Evolutionary conservation across 2,113 vertebrate species (phyloP).

Genomic region (Dryoscopus gambensis): DNA sequence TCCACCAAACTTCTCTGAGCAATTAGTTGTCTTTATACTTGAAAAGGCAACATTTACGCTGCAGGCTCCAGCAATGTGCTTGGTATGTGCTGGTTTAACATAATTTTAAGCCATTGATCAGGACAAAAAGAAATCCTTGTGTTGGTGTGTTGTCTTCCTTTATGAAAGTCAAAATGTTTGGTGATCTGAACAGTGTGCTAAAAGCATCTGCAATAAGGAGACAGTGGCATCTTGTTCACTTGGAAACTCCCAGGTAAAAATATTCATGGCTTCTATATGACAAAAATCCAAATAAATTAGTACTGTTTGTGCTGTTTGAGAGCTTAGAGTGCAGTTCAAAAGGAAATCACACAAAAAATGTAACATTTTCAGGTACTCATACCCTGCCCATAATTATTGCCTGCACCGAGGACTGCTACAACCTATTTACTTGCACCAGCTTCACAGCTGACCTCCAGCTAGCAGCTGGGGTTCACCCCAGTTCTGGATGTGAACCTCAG

Average conservation of each 20-base stretch:
- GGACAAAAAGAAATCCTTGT: background rate
- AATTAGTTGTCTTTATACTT: background rate
- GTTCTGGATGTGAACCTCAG: background rate
- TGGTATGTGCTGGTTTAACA: background rate
- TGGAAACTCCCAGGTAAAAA: background rate
- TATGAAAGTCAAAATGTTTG: background rate
- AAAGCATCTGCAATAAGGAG: background rate
- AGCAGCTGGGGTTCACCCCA: background rate
- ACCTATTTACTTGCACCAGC: background rate
- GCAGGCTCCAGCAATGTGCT: background rate
- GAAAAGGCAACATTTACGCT: background rate
- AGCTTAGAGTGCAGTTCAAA: background rate
- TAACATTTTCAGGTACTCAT: background rate
- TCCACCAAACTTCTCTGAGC: background rate
- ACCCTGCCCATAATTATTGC: background rate
- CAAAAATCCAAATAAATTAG: background rate
- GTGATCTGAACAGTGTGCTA: background rate
- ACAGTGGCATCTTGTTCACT: background rate
- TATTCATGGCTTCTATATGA: background rate
- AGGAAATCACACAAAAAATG: background rate
- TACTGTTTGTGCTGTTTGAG: background rate
- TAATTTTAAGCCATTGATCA: background rate
- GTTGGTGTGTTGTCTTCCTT: background rate
- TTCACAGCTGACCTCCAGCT: background rate
- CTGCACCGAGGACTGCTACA: background rate